phyloP scores from a whole-genome alignment of 2,888 invertebrate species.

The Dryococelus australis region DNA sequence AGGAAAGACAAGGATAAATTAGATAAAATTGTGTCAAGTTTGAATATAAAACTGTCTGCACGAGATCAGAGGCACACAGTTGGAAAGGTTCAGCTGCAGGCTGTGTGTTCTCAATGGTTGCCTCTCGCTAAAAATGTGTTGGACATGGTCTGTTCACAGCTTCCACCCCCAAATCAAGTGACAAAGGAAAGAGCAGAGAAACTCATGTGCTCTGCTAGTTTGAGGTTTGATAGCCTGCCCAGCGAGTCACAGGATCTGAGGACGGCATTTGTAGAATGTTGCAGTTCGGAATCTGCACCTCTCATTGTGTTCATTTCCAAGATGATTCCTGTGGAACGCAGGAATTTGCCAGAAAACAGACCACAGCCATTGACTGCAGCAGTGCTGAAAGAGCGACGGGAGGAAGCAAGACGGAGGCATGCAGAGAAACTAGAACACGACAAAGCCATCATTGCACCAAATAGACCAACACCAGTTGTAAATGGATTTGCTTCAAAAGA shows the following conservation, averaged over 20 bases:
- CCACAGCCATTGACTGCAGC: constrained; percentile 77
- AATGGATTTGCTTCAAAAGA: constrained; percentile 18
- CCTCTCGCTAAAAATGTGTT: constrained; percentile 85
- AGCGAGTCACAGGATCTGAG: constrained; percentile 74
- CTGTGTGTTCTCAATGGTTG: constrained; percentile 88
- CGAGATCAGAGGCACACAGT: constrained; percentile 84
- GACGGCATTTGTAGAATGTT: constrained; percentile 74
- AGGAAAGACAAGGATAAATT: constrained; percentile 79
- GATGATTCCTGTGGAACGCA: constrained; percentile 85
- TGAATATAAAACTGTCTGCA: constrained; percentile 77
- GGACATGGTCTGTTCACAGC: constrained; percentile 77
- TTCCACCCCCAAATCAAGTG: constrained; percentile 84
- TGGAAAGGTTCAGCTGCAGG: constrained; percentile 77
- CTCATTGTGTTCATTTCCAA: constrained; percentile 84
- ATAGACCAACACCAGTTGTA: background rate
- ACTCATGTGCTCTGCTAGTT: constrained; percentile 77
- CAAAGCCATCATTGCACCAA: background rate
- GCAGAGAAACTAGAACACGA: constrained; percentile 58
- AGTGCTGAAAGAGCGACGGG: constrained; percentile 74
- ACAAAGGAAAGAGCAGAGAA: constrained; percentile 80
- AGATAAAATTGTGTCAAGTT: constrained; percentile 72
- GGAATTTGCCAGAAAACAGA: constrained; percentile 79
- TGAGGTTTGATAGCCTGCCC: constrained; percentile 72
- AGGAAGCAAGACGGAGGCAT: constrained; percentile 71
- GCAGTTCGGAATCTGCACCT: constrained; percentile 68